These are phyloP conservation scores for Campoplex capitator DNA, from an alignment of 2,888 invertebrate species.

Conservation along the genomic window DNA sequence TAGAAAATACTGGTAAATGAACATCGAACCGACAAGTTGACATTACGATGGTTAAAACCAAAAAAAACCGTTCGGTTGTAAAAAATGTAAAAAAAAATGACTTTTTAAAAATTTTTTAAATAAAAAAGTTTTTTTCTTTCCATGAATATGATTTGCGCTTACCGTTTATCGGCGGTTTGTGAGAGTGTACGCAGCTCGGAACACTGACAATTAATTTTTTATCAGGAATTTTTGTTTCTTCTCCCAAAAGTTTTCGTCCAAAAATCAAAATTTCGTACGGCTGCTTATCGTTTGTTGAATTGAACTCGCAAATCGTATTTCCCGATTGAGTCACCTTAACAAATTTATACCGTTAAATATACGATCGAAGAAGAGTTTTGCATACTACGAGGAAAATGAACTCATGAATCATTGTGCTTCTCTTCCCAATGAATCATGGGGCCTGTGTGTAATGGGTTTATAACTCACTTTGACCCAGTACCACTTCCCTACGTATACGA, in stretches of 20 bases:
- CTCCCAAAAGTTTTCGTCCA: conserved; percentile 84
- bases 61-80: too few relatives aligned
- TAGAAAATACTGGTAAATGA: neutral
- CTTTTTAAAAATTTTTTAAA: neutral
- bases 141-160: conserved; percentile 73
- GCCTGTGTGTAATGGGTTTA: neutral
- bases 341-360: conserved; percentile 13
- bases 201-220: conserved; percentile 91
- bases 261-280: conserved; percentile 94
- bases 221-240: conserved; percentile 82
- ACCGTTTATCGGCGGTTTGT: conserved; percentile 95
- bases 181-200: conserved; percentile 97
- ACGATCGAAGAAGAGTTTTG: neutral
- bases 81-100: neutral
- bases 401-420: neutral
- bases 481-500: conserved; percentile 90
- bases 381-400: neutral
- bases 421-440: neutral
- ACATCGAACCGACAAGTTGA: neutral
- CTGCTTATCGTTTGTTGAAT: conserved; percentile 90
- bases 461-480: conserved; percentile 93
- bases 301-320: conserved; percentile 89
- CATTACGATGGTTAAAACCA: too few relatives aligned
- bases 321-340: conserved; percentile 89
- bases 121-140: neutral